Evolutionary conservation across 2,797 vertebrate species (phyloP).

Genomic region (Lepilemur septentrionalis): DNA sequence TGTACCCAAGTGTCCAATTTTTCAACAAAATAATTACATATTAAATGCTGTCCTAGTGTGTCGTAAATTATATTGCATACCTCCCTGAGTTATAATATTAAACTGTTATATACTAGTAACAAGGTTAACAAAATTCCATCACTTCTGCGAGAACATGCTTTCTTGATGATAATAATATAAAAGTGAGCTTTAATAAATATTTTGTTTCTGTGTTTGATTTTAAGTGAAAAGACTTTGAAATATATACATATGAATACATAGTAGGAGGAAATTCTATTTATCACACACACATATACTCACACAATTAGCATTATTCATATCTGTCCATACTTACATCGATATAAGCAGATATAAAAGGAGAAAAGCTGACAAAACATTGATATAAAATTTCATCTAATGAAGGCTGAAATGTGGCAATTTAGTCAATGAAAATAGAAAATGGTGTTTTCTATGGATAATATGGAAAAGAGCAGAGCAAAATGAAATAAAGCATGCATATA

Average conservation of each 20-base stretch:
- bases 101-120: neutral
- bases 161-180: neutral
- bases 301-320: neutral
- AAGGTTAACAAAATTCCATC: neutral
- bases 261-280: neutral
- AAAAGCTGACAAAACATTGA: neutral
- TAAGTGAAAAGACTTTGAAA: neutral
- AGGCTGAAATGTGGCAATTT: neutral
- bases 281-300: too few species aligned
- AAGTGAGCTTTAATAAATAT: neutral
- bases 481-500: neutral
- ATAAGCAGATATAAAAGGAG: neutral
- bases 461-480: neutral
- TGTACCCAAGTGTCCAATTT: neutral
- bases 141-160: neutral
- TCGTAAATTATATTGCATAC: neutral
- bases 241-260: rapidly evolving
- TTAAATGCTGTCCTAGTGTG: neutral
- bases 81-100: neutral
- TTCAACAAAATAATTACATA: neutral
- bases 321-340: neutral
- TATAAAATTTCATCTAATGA: neutral
- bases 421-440: neutral
- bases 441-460: neutral
- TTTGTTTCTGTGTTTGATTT: neutral